phyloP scores from a whole-genome alignment of 2,888 invertebrate species.

The Sesia bembeciformis region DNA sequence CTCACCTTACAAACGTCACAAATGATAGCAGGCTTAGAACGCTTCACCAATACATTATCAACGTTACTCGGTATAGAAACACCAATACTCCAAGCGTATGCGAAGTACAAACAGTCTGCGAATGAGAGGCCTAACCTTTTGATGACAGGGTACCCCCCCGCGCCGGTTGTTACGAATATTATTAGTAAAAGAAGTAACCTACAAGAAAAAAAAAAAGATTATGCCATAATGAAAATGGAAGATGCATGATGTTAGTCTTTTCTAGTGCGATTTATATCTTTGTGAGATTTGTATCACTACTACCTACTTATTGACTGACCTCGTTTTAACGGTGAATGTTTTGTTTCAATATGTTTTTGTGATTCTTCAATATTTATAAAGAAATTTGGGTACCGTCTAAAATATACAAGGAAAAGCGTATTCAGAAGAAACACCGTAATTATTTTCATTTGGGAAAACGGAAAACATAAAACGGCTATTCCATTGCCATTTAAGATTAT shows the following conservation, averaged over 20 bases:
- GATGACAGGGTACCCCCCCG: conserved; percentile 11
- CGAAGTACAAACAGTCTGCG: conserved; percentile 9
- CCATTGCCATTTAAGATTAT: too few species aligned
- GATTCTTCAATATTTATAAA: too few species aligned
- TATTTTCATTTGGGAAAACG: too few species aligned
- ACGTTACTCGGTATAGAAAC: conserved; percentile 7
- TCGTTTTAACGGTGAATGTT: too few species aligned
- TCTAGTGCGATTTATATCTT: neutral
- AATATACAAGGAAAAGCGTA: too few species aligned
- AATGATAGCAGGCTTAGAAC: conserved; percentile 4
- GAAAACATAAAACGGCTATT: too few species aligned
- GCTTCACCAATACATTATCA: conserved; percentile 1
- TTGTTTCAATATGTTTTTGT: too few species aligned
- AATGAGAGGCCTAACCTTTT: conserved; percentile 6
- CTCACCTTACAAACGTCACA: conserved; percentile 10
- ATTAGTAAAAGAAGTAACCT: conserved; percentile 7
- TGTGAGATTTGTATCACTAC: too few species aligned
- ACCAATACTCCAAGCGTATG: conserved; percentile 10
- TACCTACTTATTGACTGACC: too few species aligned
- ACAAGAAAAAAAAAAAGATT: conserved; percentile 1
- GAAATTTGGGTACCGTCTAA: too few species aligned
- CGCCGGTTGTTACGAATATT: conserved; percentile 11
- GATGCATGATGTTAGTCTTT: neutral
- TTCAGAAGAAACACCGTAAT: too few species aligned
- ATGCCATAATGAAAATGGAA: neutral